Evolutionary conservation across 2,888 invertebrate genomes (phyloP).

Genomic region (Eupithecia vulgata): DNA sequence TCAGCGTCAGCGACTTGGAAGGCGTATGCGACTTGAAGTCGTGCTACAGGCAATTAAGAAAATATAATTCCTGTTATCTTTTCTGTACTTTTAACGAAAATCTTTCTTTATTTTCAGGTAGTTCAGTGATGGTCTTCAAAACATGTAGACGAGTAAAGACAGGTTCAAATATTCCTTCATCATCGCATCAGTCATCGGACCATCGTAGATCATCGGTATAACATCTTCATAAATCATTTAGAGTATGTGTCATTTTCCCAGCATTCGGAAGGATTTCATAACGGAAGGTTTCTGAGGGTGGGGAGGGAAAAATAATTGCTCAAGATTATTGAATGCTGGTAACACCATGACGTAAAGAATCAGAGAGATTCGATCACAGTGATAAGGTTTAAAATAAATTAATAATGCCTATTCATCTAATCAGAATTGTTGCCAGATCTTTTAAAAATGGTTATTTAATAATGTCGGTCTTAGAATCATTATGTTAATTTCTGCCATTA

Average conservation of each 20-base stretch:
- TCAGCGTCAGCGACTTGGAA: neutral
- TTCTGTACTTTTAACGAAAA: neutral
- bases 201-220: conserved; percentile 22
- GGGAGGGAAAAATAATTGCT: conserved; percentile 48
- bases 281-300: conserved; percentile 36
- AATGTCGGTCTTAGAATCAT: conserved; percentile 10
- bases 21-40: neutral
- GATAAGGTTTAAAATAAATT: conserved; percentile 13
- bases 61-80: neutral
- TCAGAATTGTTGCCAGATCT: conserved; percentile 28
- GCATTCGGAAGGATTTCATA: no score
- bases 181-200: conserved; percentile 14
- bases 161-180: conserved; percentile 31
- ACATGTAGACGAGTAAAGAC: conserved; percentile 24
- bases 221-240: conserved; percentile 24
- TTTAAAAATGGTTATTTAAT: conserved; percentile 2
- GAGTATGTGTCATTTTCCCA: conserved; percentile 14
- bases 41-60: neutral
- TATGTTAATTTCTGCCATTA: conserved; percentile 50
- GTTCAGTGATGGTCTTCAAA: neutral
- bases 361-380: conserved; percentile 19
- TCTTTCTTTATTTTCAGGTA: conserved; percentile 27
- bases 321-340: conserved; percentile 46
- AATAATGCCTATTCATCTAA: conserved; percentile 5
- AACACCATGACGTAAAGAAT: conserved; percentile 40